These are phyloP conservation scores for Drosophila histrio DNA, from an alignment of 2,888 invertebrate species.

Conservation along the genomic window DNA sequence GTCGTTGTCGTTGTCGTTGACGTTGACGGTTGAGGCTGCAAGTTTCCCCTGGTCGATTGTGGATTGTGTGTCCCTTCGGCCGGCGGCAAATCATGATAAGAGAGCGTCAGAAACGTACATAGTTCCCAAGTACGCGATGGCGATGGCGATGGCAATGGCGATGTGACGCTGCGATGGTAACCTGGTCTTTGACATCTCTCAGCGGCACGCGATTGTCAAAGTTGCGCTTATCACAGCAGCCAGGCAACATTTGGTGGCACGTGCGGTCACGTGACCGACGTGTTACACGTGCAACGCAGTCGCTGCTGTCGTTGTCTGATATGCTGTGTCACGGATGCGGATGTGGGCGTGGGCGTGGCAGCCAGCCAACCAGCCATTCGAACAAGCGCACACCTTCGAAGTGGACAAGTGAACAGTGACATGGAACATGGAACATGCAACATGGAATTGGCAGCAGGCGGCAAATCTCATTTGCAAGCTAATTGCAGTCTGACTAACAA, in stretches of 20 bases:
- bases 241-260: conserved; percentile 54
- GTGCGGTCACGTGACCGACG: conserved; percentile 79
- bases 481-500: conserved; percentile 60
- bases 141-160: not conserved
- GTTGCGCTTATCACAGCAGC: conserved; percentile 72
- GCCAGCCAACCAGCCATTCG: conserved; percentile 5
- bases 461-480: conserved; percentile 64
- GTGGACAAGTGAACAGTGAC: conserved; percentile 15
- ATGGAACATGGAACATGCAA: conserved; percentile 12
- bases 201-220: conserved; percentile 51
- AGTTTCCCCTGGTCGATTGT: not conserved
- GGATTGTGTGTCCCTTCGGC: conserved; percentile 9
- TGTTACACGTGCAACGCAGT: conserved; percentile 70
- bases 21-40: not conserved
- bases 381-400: conserved; percentile 1
- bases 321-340: conserved; percentile 47
- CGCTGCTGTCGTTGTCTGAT: conserved; percentile 22
- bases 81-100: conserved; percentile 51
- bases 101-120: conserved; percentile 38
- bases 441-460: conserved; percentile 6
- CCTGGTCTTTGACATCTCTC: conserved; percentile 72
- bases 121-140: conserved; percentile 18
- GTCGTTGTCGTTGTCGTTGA: conserved; percentile 3
- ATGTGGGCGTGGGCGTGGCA: conserved; percentile 49
- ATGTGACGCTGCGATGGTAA: conserved; percentile 15